A percentile compares a stretch with the other conserved stretches of the same genome.
phyloP scores from a whole-genome alignment of 1,140 invertebrate species.

The Aleiodes sp. region DNA sequence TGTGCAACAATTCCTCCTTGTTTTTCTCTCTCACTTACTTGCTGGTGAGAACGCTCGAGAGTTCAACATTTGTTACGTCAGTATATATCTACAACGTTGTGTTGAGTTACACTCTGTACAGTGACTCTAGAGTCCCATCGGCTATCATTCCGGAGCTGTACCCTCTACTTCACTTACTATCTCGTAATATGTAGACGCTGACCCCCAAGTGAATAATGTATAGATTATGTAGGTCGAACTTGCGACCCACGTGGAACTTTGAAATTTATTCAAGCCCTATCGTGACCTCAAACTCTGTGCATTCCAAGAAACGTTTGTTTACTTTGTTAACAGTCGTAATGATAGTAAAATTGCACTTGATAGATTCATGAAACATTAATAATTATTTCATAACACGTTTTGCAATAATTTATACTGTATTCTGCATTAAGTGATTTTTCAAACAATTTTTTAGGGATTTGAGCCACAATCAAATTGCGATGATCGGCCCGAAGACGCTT shows the following conservation, averaged over 20 bases:
- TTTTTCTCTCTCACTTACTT: not conserved
- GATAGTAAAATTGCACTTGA: too few relatives aligned
- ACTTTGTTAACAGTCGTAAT: too few relatives aligned
- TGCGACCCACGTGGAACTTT: slow-evolving; percentile 42
- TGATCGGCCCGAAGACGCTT: slow-evolving; percentile 87
- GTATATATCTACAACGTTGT: not conserved
- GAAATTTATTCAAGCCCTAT: slow-evolving; percentile 24
- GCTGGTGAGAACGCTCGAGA: not conserved
- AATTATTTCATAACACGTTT: too few relatives aligned
- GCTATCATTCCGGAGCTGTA: not conserved
- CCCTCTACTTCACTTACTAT: not conserved
- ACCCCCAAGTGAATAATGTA: slow-evolving; percentile 51
- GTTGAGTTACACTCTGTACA: not conserved
- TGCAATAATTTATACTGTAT: too few relatives aligned
- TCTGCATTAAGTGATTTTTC: too few relatives aligned
- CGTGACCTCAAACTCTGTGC: slow-evolving; percentile 14
- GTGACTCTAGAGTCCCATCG: slow-evolving; percentile 6
- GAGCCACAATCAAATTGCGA: slow-evolving; percentile 90
- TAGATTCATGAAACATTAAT: too few relatives aligned
- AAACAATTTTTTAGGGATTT: slow-evolving; percentile 88
- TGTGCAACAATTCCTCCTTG: not conserved
- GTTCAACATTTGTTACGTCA: not conserved
- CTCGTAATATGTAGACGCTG: slow-evolving; percentile 19
- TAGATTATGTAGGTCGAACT: slow-evolving; percentile 50
- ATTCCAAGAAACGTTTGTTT: not conserved